Conservation (phyloP, 2,113 vertebrate genomes). For the Poicephalus meyeri region DNA sequence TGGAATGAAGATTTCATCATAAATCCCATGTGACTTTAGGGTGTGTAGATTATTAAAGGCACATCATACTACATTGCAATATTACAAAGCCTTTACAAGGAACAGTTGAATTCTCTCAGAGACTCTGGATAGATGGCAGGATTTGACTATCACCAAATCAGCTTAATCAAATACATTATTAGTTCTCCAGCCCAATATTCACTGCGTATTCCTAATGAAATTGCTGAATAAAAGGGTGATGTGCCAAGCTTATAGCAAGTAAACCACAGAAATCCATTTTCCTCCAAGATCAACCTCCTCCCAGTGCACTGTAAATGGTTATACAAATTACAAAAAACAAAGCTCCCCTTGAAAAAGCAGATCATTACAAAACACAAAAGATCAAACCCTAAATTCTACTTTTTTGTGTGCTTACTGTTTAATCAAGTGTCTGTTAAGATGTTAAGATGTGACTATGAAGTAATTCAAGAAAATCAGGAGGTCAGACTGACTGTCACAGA, state of each 20-base stretch:
- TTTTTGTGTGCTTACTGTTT: not conserved
- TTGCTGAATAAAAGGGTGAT: not conserved
- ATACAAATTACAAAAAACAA: not conserved
- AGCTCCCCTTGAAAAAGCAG: not conserved
- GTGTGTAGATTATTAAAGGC: not conserved
- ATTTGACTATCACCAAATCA: conserved; percentile 36
- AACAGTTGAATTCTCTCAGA: not conserved
- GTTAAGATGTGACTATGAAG: not conserved
- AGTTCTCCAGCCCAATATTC: conserved; percentile 34
- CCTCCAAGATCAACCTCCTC: not conserved
- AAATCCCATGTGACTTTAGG: not conserved
- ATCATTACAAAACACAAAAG: not conserved
- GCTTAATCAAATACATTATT: conserved; percentile 51
- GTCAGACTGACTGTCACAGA: not conserved
- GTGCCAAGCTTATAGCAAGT: not conserved
- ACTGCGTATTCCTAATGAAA: conserved; percentile 18
- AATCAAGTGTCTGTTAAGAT: not conserved
- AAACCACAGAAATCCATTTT: conserved; percentile 17
- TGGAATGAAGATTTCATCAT: conserved; percentile 22
- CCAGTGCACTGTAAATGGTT: not conserved
- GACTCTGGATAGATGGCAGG: conserved; percentile 44
- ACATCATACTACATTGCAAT: not conserved
- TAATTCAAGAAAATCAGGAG: conserved; percentile 13
- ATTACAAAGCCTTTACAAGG: not conserved
- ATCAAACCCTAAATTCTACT: not conserved